Evolutionary conservation across 2,113 vertebrate genomes (phyloP).

Genomic region (Amia ocellicauda): DNA sequence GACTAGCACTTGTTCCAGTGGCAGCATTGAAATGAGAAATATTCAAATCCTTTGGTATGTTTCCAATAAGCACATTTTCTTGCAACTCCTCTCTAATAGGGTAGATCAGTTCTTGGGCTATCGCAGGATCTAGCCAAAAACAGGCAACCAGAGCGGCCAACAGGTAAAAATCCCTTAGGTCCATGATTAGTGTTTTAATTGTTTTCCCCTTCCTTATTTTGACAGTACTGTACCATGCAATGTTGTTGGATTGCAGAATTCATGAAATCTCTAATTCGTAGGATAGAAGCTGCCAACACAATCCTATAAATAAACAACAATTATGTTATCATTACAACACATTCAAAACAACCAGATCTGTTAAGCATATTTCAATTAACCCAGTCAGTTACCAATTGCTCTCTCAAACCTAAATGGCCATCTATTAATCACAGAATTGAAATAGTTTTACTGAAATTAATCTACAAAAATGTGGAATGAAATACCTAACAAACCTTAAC

Average conservation of each 20-base stretch:
- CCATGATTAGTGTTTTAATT: conserved; percentile 82
- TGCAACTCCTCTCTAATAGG: conserved; percentile 97
- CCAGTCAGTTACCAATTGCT: too few relatives aligned
- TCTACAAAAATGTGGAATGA: too few relatives aligned
- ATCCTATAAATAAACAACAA: conserved; percentile 78
- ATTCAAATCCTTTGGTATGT: conserved; percentile 99
- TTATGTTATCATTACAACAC: conserved; percentile 42
- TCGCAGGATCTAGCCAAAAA: conserved; percentile 91
- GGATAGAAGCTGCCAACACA: conserved; percentile 79
- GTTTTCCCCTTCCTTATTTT: conserved; percentile 58
- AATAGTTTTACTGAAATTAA: too few relatives aligned
- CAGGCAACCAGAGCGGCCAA: conserved; percentile 90
- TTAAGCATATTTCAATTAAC: too few relatives aligned
- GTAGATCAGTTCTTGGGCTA: conserved; percentile 98
- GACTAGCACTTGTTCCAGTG: conserved; percentile 87
- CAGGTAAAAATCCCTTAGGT: conserved; percentile 99
- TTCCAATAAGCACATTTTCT: conserved; percentile 98
- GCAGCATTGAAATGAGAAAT: conserved; percentile 94
- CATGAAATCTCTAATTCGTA: conserved; percentile 76
- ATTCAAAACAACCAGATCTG: conserved; percentile 25
- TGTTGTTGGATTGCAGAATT: conserved; percentile 71
- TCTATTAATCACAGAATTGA: too few relatives aligned
- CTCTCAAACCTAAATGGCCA: too few relatives aligned
- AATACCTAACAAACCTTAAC: too few relatives aligned
- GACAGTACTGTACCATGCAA: conserved; percentile 65